Base-by-base conservation (phyloP, 2,113 vertebrate genomes). In the Apodemus speciosus region DNA sequence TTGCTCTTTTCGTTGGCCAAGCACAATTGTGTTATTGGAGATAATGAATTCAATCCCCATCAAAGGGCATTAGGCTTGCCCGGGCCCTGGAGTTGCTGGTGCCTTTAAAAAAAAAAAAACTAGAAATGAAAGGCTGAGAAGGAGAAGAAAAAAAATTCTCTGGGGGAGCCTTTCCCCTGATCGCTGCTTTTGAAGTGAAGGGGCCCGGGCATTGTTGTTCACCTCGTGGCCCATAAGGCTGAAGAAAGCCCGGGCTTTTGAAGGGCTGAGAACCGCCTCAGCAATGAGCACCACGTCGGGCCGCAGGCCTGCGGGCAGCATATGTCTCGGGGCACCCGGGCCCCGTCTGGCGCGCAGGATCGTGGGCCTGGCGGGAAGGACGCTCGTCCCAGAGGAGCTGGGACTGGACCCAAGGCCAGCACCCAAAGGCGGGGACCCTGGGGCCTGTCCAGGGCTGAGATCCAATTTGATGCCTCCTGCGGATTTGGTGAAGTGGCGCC, bases 11-110 rank as follows among this genome's bases (percentile, higher is more conserved):
- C 98, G 98, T 99, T 98, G 98, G 98, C 98, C 98, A 97, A 98
- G 98, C 98, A 99, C 99, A 99, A 99, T 99, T 98, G 98, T 99
- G 99, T 99, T 99, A 99, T 99, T 99, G 99, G 99, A 99, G 98
- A 99, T 99, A 99, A 99, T 99, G 98, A 99, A 99, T 99, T 99
- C 99, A 99, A 99, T 99, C 99, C 99, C 99, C 99, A 99, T 99
- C 99, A 99, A 99, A 99, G 99, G 99, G 99, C 98, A 98, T 99
- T 98, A 99, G 99, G 98, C 99, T 98, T 97, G 98, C 98, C 98
- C 98, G 94, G 98, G 98, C 98, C 98, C 98, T 97, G 98, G 98
- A 98, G 98, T 98, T 98, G 97, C 98, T 98, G 96, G 79, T 97
- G 96, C 94, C 58, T 96, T 94, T 15, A 53, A 53, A 53, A 53